Conservation (phyloP, 2,888 invertebrate genomes). For the Opisthograptis luteolata region DNA sequence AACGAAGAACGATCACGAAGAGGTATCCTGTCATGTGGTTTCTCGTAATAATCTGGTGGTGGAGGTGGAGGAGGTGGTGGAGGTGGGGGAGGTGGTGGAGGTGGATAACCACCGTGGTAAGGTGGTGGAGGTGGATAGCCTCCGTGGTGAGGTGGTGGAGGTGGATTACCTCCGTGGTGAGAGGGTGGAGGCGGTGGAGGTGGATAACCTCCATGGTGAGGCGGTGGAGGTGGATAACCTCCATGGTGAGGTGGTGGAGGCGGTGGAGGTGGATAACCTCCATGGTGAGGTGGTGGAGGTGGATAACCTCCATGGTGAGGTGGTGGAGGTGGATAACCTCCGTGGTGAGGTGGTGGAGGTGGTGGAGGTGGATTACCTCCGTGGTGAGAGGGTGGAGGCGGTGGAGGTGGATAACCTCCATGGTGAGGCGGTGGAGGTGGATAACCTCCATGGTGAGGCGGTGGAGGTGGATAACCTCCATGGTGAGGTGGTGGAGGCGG, state of each 20-base stretch:
- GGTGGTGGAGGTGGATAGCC: constrained; percentile 21
- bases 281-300: constrained; percentile 22
- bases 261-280: constrained; percentile 17
- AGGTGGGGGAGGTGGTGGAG: too few relatives aligned
- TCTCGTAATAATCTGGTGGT: constrained; percentile 8
- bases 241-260: constrained; percentile 24
- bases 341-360: constrained; percentile 22
- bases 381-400: constrained; percentile 15
- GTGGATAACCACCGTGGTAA: constrained; percentile 1
- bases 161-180: constrained; percentile 1
- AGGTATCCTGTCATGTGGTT: constrained; percentile 15
- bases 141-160: constrained; percentile 23
- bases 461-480: constrained; percentile 17
- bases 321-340: too few relatives aligned
- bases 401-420: constrained; percentile 12
- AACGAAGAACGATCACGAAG: constrained; percentile 10
- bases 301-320: constrained; percentile 22
- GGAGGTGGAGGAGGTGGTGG: too few relatives aligned
- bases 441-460: constrained; percentile 22
- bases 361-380: constrained; percentile 18
- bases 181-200: too few relatives aligned
- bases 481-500: constrained; percentile 27
- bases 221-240: constrained; percentile 29
- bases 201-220: constrained; percentile 6
- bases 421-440: constrained; percentile 28